These are phyloP conservation scores for Solenopsis fugax DNA, from an alignment of 1,140 invertebrate genomes.

Conservation along the genomic window DNA sequence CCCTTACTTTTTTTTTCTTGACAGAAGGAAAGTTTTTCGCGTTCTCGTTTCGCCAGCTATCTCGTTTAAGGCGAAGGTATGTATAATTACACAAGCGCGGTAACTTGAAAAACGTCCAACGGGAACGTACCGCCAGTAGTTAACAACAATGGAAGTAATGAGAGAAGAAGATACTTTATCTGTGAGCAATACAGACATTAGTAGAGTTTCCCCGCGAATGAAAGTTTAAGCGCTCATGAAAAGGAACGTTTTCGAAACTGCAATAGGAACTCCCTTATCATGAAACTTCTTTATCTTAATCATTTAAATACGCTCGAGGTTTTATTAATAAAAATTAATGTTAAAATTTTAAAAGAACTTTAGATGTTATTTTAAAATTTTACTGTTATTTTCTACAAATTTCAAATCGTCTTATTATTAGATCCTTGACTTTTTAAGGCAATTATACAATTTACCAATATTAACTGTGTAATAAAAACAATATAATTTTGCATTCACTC, in stretches of 20 bases:
- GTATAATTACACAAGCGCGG: constrained; percentile 42
- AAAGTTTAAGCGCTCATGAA: constrained; percentile 35
- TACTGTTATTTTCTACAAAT: not conserved
- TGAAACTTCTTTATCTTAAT: not conserved
- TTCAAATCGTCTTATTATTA: not conserved
- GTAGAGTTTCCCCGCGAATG: not conserved
- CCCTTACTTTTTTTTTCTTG: constrained; percentile 29
- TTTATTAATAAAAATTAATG: not conserved
- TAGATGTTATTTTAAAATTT: not conserved
- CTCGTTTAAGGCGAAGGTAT: constrained; percentile 24
- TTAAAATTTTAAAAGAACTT: not conserved
- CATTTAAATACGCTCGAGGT: not conserved
- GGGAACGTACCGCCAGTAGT: not conserved
- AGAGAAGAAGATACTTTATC: constrained; percentile 38
- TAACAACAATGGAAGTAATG: constrained; percentile 50
- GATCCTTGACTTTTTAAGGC: not conserved
- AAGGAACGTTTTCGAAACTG: not conserved
- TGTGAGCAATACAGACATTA: constrained; percentile 12
- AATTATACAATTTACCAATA: not conserved
- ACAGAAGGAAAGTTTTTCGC: constrained; percentile 38
- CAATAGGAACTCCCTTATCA: not conserved
- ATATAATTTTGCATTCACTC: not conserved
- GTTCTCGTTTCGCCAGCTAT: constrained; percentile 12
- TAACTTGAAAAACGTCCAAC: constrained; percentile 18
- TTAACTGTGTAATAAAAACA: not conserved